These are phyloP conservation scores for Poecile montanus DNA, from an alignment of 2,797 vertebrate genomes.

Conservation along the genomic window DNA sequence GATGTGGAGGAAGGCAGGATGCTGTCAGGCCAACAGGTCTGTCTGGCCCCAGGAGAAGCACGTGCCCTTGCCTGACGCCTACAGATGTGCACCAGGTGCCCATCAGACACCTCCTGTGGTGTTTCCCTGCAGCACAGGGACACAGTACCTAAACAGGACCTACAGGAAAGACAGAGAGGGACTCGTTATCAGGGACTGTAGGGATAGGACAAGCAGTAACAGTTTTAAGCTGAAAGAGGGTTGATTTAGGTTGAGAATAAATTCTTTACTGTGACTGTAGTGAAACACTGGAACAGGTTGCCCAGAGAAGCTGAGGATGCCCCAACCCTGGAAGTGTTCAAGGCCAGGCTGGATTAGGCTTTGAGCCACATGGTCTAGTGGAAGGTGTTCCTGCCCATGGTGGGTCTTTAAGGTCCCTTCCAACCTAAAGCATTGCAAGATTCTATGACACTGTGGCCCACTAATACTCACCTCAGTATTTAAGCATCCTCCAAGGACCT, in stretches of 20 bases:
- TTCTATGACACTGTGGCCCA: not conserved
- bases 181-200: not conserved
- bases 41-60: not conserved
- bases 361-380: not conserved
- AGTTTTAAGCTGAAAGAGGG: not conserved
- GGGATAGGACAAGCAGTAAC: rapidly evolving
- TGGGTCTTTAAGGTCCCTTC: not conserved
- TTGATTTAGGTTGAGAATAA: not conserved
- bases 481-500: not conserved
- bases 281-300: not conserved
- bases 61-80: not conserved
- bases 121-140: not conserved
- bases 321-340: not conserved
- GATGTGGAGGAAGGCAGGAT: not conserved
- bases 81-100: not conserved
- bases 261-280: not conserved
- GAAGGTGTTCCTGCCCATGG: not conserved
- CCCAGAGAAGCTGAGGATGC: not conserved
- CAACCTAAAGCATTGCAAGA: not conserved
- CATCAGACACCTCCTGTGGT: rapidly evolving
- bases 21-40: not conserved
- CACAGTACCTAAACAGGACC: not conserved
- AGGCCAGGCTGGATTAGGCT: not conserved
- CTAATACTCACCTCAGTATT: not conserved
- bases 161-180: not conserved